Evolutionary conservation across 2,113 vertebrate genomes (phyloP), one percentile per base, ranked within the genome.

Genomic region (Heloderma charlesbogerti): DNA sequence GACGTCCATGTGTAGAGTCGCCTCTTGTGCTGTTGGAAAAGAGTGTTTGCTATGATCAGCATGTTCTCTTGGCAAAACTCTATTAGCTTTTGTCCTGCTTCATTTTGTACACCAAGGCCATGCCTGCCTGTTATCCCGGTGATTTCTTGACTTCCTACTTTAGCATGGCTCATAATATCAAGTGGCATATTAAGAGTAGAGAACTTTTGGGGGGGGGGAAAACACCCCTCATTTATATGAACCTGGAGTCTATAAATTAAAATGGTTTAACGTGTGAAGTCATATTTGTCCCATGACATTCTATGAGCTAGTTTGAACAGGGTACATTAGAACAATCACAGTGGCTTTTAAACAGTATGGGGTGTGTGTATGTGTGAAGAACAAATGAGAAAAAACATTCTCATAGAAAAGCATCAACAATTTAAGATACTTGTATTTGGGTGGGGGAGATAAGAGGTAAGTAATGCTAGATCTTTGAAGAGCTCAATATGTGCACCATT

Each of bases 401-500:
- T 51, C 10, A 18, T 79, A 45, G 77, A 77, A 88, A 88, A 88
- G 67, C 18, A 48, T 37, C 16, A 67, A 67, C 57, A 79, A 66
- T 66, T 48, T 31, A 88, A 79, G 37, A 78, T 89, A 37, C 91
- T 15, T 88, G 6, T 51, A 51, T 80, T 69, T 88, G 40, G 83
- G 78, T 92, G 66, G 89, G 85, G 91, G 84, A 82, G 88, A 92
- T 91, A 43, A 89, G 84, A 91, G 83, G 83, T 88, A 92, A 48
- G 83, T 88, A 92, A 48, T 94, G 74, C 82, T 92, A 43, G 29
- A 66, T 91, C 54, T 87, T 48, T 90, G 10, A 85, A 45, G 90
- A 95, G 67, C 91, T 40, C 89, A 66, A 63, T 94, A 92, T 45
- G 81, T 66, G 77, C 77, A 67, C 92, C 4, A 93, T 13, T 93